Evolutionary conservation across 2,888 invertebrate genomes (phyloP).

Genomic region (Sussaba pulchella): DNA sequence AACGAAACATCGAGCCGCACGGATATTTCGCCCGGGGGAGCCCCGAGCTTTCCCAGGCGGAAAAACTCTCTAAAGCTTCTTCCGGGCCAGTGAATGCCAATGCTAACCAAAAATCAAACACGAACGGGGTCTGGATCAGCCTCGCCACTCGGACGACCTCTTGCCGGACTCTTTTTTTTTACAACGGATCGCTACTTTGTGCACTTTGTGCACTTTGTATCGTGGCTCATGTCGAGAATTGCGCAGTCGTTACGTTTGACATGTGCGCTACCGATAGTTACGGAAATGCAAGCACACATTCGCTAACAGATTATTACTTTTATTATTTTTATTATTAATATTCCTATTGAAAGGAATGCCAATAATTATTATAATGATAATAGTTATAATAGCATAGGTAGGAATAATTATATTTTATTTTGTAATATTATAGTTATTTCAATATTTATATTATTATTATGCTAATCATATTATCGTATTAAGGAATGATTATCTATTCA

Average conservation of each 20-base stretch:
- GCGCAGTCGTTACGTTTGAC: not conserved
- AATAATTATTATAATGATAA: too few species aligned
- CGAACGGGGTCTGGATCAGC: constrained; percentile 60
- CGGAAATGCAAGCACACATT: not conserved
- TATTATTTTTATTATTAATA: not conserved
- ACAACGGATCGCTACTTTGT: constrained; percentile 49
- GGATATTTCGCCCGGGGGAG: constrained; percentile 69
- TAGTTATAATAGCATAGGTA: too few species aligned
- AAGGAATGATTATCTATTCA: too few species aligned
- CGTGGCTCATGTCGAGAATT: constrained; percentile 7
- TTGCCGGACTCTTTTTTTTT: constrained; percentile 21
- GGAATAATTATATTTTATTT: too few species aligned
- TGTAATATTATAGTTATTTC: too few species aligned
- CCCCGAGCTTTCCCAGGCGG: constrained; percentile 77
- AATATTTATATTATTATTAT: too few species aligned
- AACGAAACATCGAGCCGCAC: constrained; percentile 37
- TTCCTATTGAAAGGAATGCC: too few species aligned
- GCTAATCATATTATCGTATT: too few species aligned
- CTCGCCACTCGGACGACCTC: constrained; percentile 24
- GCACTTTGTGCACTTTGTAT: constrained; percentile 44
- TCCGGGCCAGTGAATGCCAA: constrained; percentile 79
- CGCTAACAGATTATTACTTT: not conserved
- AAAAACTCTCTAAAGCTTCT: constrained; percentile 82
- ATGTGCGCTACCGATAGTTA: not conserved
- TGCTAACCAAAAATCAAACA: constrained; percentile 82